Evolutionary conservation across 2,888 invertebrate species (phyloP), one percentile per base, ranked within the genome.

Genomic region (Epistrophe grossulariae): DNA sequence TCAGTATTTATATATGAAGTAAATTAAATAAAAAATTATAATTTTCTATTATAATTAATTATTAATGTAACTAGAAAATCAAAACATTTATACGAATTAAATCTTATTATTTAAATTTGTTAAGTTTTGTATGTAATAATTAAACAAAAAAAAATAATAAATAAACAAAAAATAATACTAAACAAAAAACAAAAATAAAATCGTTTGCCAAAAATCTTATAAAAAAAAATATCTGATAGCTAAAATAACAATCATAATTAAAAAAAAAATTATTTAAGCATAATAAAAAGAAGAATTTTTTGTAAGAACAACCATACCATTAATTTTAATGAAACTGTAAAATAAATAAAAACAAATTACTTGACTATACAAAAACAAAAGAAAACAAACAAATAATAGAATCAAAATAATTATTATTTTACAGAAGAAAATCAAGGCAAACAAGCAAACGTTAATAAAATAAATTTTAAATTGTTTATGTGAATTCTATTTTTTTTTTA

Each of bases 11-110:
- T 45, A 38, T 9, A 15, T 17, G 11, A 52, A 24, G 15, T 55
- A 28, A 6, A n/a, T 66, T 17, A 50, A 55, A 73, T 15, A 73
- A 72, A 73, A n/a, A 28, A 60, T 70, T 73, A 71, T 78, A 28
- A 64, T 82, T 85, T 79, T 82, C 55, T 85, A 85, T 78, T 70
- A n/a, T n/a, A 81, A 72, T 40, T 70, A 85, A 72, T 40, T 24
- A 24, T 24, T 24, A 24, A 24, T 24, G 57, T 35, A 55, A 43
- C 50, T 60, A 73, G 52, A 62, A 45, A 68, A 71, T 64, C 57
- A 50, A 74, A 40, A 52, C 24, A 70, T 72, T 83, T 83, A 77
- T 71, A 81, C 62, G 19, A 78, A 17, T 71, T 80, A 31, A 52
- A 59, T 24, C 1, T 68, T 28, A 43, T 50, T 77, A 4, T 72